Evolutionary conservation across 1,140 invertebrate genomes (phyloP), one percentile per base, ranked within the genome.

Genomic region (Panagrolaimus sp.): DNA sequence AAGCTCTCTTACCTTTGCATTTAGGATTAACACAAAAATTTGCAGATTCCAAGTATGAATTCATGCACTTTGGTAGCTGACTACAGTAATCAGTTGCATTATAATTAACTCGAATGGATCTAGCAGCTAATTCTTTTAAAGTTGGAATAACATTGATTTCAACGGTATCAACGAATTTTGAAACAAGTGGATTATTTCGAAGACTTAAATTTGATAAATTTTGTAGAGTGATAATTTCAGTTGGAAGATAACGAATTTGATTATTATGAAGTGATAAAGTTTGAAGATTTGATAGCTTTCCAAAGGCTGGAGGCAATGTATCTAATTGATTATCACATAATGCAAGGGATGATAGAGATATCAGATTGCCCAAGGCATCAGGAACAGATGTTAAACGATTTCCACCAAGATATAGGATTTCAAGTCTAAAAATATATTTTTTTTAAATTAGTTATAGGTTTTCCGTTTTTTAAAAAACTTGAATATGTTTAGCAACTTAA

Each of bases 21-120:
- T 91, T 91, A 9, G 91, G 91, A 85, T 98, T 98, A 20, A 98
- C 92, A 84, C 95, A 98, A 74, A 89, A 88, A 78, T 94, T 91
- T 8, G 91, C 92, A 62, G 89, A 90, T 68, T 88, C 86, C 25
- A 98, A 86, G 83, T 96, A 98, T 45, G 89, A 86, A 0, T 88
- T 83, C 27, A 97, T 85, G 61, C 89, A 89, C 25, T 82, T 78
- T 0, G 92, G 92, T 23, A 95, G 79, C 71, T 90, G 89, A 13
- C 27, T 16, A 64, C 85, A 81, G 46, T 91, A 90, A 0, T 86
- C 82, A 13, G 89, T 87, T 68, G 89, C 88, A 1, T 89, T 85
- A 9, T 16, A 11, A 38, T 63, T 63, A 5, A 20, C 38, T 85
- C 94, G 95, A 0, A 96, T 88, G 0, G 88, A 86, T 68, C 94